Conservation (phyloP, 2,888 invertebrate species). For the Folsomia candida region DNA sequence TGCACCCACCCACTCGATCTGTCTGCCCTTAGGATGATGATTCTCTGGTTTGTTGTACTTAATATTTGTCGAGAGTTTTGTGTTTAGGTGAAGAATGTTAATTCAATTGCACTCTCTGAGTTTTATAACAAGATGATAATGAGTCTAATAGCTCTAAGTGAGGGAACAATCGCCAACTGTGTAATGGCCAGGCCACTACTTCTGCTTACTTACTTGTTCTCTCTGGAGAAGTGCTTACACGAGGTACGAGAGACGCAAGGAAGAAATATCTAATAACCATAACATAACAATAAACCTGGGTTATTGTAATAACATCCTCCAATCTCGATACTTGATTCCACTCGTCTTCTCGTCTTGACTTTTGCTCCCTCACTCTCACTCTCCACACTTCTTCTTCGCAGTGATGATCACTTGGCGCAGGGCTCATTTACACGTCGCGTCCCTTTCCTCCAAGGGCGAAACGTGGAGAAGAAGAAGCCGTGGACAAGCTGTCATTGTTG, state of each 20-base stretch:
- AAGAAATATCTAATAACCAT: slow-evolving; percentile 12
- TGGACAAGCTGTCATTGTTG: no score
- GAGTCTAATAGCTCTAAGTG: slow-evolving; percentile 7
- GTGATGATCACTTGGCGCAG: not conserved
- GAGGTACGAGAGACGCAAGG: not conserved
- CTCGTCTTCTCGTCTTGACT: not conserved
- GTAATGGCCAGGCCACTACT: not conserved
- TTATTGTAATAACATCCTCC: slow-evolving; percentile 20
- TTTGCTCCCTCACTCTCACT: not conserved
- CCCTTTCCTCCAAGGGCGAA: not conserved
- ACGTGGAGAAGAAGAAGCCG: no score
- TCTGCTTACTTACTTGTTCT: not conserved
- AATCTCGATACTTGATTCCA: slow-evolving; percentile 9
- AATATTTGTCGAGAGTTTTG: no score
- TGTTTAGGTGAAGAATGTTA: slow-evolving; percentile 8
- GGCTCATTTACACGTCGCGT: not conserved
- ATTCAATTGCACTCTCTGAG: slow-evolving; percentile 16
- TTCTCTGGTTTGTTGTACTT: no score
- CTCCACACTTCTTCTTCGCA: not conserved
- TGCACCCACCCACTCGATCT: no score
- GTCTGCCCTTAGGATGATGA: no score
- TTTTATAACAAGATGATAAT: slow-evolving; percentile 23
- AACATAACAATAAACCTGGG: slow-evolving; percentile 20
- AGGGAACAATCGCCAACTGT: not conserved
- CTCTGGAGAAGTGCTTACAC: not conserved